Conservation (phyloP, 1,140 invertebrate species). For the Tetraneura akinire region DNA sequence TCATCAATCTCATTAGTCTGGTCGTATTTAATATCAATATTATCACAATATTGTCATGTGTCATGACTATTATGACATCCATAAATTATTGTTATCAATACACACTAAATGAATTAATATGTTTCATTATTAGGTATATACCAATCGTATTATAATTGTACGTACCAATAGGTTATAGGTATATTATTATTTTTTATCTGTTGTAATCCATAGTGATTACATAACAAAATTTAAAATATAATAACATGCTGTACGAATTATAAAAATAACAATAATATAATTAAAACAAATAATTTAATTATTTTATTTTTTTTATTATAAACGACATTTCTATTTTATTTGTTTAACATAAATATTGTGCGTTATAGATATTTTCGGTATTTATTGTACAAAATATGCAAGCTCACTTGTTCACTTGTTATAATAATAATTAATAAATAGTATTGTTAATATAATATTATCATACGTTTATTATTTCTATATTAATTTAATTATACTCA, state of each 20-base stretch:
- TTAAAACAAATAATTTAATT: slow-evolving; percentile 24
- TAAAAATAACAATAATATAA: slow-evolving; percentile 13
- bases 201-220: too few relatives aligned
- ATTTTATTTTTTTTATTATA: slow-evolving; percentile 34
- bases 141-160: too few relatives aligned
- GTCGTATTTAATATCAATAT: too few relatives aligned
- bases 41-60: too few relatives aligned
- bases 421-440: neutral
- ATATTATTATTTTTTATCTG: too few relatives aligned
- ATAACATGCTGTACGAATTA: neutral
- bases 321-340: slow-evolving; percentile 22
- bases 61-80: too few relatives aligned
- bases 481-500: neutral
- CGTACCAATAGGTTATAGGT: too few relatives aligned
- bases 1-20: too few relatives aligned
- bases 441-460: neutral
- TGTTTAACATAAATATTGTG: slow-evolving; percentile 32
- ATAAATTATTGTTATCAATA: too few relatives aligned
- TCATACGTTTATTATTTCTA: slow-evolving; percentile 11
- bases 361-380: neutral
- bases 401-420: slow-evolving; percentile 2
- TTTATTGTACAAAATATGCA: slow-evolving; percentile 34
- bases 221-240: too few relatives aligned
- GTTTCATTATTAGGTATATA: too few relatives aligned
- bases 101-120: too few relatives aligned